Evolutionary conservation across 2,797 vertebrate species (phyloP).

Genomic region (Poliocrania exsul): DNA sequence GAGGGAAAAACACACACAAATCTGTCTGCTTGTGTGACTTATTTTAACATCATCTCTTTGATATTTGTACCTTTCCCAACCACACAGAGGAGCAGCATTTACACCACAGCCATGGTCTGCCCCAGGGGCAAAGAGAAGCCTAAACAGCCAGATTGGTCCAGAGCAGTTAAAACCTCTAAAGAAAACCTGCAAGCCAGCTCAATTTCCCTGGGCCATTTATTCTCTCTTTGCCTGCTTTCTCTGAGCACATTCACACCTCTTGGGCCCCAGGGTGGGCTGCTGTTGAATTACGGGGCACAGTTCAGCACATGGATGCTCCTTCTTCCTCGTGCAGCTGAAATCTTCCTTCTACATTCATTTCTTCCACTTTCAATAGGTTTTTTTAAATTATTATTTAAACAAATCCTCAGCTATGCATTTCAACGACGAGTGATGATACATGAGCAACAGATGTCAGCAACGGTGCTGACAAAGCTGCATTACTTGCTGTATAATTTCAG

Average conservation of each 20-base stretch:
- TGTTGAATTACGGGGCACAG: rapidly evolving
- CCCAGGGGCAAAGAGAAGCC: background rate
- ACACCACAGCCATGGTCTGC: background rate
- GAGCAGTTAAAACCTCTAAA: background rate
- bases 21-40: background rate
- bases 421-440: background rate
- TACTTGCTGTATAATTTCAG: background rate
- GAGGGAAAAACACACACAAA: background rate
- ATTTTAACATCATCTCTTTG: background rate
- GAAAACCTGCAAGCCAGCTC: background rate
- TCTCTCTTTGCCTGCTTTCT: background rate
- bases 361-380: background rate
- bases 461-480: rapidly evolving
- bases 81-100: background rate
- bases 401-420: background rate
- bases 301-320: background rate
- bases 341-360: background rate
- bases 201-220: background rate
- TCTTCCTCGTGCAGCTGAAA: background rate
- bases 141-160: background rate
- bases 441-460: background rate
- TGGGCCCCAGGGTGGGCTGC: background rate
- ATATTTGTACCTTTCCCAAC: background rate
- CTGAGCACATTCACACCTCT: background rate
- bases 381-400: background rate